A percentile compares a stretch with the other conserved stretches of the same genome.
These are phyloP conservation scores for Adelosebastes latens DNA, from an alignment of 2,797 vertebrate genomes.

Conservation along the genomic window DNA sequence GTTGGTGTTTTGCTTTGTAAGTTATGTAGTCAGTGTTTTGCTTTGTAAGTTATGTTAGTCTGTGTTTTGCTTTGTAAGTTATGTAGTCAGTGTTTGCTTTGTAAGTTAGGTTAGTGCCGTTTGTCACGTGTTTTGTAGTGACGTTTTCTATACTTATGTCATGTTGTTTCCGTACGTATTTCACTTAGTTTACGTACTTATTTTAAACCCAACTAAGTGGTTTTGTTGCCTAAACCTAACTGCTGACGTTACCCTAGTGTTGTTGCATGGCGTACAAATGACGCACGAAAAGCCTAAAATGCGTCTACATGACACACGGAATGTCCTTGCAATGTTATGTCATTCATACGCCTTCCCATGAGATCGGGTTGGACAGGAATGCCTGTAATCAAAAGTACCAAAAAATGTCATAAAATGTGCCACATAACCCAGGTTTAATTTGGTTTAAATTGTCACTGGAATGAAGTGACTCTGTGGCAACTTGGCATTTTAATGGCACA, in stretches of 20 bases:
- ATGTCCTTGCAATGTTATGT: background rate
- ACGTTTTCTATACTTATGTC: no score
- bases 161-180: no score
- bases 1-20: no score
- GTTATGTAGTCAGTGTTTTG: no score
- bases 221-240: background rate
- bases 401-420: constrained; percentile 3
- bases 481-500: constrained; percentile 5
- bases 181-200: background rate
- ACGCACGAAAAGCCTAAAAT: no score
- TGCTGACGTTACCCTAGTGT: background rate
- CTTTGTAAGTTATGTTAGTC: no score
- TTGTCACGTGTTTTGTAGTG: no score
- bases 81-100: no score
- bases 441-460: background rate
- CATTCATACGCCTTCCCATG: no score
- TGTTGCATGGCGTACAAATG: background rate
- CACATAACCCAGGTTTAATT: background rate
- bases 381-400: background rate
- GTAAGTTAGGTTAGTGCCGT: no score
- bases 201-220: background rate
- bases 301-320: no score
- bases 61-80: no score
- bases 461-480: constrained; percentile 1
- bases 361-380: background rate